Evolutionary conservation across 2,797 vertebrate genomes (phyloP), one percentile per base, ranked within the genome.

Genomic region (Eutrigla gurnardus): DNA sequence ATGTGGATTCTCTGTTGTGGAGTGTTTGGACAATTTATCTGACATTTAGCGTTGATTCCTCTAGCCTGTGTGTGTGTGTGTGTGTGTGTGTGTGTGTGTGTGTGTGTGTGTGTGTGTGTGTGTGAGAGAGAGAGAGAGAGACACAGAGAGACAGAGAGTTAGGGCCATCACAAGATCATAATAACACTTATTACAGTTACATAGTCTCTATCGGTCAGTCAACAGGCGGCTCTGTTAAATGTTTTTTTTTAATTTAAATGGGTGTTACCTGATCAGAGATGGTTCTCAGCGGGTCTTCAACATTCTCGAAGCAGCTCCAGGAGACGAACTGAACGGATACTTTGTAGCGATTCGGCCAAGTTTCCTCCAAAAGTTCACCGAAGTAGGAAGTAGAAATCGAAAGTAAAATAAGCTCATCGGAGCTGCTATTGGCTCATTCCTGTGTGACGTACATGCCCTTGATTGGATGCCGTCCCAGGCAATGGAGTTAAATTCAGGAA

Each of bases 261-360:
- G 5, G 18, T 6, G 11, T 35, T 77, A 75, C 83, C 72, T 66
- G 68, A 57, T 6, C 45, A 49, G 18, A 14, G 43, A 45, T 3
- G 13, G 47, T 4, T 12, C 57, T 70, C 65, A 61, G 49, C 54
- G n/a, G 60, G 10, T 62, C 57, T 14, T 58, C 62, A 53, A 33
- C 57, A 71, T 74, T 42, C 17, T 73, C 50, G 0, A 4, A 5
- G 7, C 4, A 33, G 12, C 4, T 14, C 7, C 3, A 5, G 25
- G 25, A 25, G 25, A 57, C 14, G 4, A 40, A 60, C 37, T 45
- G 25, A 10, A 45, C 1, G 5, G 7, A 32, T 6, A 45, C 37
- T 0, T 52, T 9, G 14, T 2, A 43, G 25, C 25, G 25, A 25
- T 5, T 35, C 6, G 3, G 32, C 0, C 9, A 8, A 8, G 13